Base-by-base conservation (phyloP, 2,797 vertebrate species). In the Microctenopoma stevenorrisi region DNA sequence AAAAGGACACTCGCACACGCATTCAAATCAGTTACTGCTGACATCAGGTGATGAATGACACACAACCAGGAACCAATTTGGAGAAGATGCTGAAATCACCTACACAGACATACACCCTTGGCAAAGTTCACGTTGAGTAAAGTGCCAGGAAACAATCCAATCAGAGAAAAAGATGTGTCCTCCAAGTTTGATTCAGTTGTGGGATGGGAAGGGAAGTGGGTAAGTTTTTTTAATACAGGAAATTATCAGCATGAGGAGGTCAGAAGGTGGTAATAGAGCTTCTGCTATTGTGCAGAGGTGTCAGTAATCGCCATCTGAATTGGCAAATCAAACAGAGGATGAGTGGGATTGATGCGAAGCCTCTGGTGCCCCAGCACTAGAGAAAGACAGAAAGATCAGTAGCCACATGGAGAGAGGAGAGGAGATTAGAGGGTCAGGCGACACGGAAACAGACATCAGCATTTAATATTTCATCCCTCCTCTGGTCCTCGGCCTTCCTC, bases 101-200 rank as follows among this genome's bases (percentile, higher is more conserved):
- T 67, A 85, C 81, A 80, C 74, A 75, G 63, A 89, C 79, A 83
- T 59, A 89, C 86, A 89, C 86, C 85, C 91, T 89, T 92, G 91
- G 92, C 90, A 92, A 92, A 91, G 86, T 90, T 92, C 89, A 90
- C 90, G 76, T 83, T 78, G 87, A 92, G 86, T 92, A 90, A 93
- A 93, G 92, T 93, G 91, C 88, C 91, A 91, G 89, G 82, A 90
- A 90, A 90, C 78, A 58, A 91, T 91, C 89, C 86, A 84, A 82
- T 88, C 79, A 68, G 81, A 87, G 88, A 88, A 83, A 86, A 76
- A 87, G 79, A 86, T 2, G 25, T 69, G 75, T 79, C 74, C 70
- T 77, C 76, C 69, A 38, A 68, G 81, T 82, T 76, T 88, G 81
- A 76, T 64, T 81, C 73, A 54, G 70, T 64, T 55, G 71, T 53